These are phyloP conservation scores for Ligdia adustata DNA, from an alignment of 2,888 invertebrate species.

Conservation along the genomic window DNA sequence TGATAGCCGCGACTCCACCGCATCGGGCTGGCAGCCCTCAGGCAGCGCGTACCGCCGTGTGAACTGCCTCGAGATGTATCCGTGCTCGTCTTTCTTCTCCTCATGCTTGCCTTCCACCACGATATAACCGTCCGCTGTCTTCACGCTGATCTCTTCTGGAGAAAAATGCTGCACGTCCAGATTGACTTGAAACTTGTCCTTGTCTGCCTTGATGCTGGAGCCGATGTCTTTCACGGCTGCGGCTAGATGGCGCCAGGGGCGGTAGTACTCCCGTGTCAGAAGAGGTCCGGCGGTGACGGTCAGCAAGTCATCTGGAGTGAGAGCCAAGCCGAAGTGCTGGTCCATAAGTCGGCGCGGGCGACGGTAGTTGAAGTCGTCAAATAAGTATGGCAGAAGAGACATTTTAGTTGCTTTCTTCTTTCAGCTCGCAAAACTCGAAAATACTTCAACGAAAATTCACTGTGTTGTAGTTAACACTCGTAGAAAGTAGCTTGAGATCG, in stretches of 20 bases:
- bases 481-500: not conserved
- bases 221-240: slow-evolving; percentile 79
- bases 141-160: slow-evolving; percentile 64
- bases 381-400: slow-evolving; percentile 77
- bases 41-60: slow-evolving; percentile 67
- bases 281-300: slow-evolving; percentile 46
- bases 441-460: too few species aligned
- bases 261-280: slow-evolving; percentile 61
- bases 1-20: slow-evolving; percentile 54
- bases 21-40: slow-evolving; percentile 55
- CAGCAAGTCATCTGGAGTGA: slow-evolving; percentile 78
- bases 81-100: slow-evolving; percentile 49
- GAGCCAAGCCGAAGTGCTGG: slow-evolving; percentile 80
- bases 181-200: slow-evolving; percentile 61
- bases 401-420: slow-evolving; percentile 44
- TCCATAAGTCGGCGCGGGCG: slow-evolving; percentile 71
- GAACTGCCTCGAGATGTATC: slow-evolving; percentile 58
- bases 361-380: slow-evolving; percentile 40
- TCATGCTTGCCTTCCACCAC: slow-evolving; percentile 74
- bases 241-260: slow-evolving; percentile 73
- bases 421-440: not conserved
- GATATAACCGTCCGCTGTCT: slow-evolving; percentile 53
- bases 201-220: slow-evolving; percentile 79
- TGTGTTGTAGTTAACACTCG: too few species aligned
- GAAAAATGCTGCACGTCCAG: slow-evolving; percentile 54